phyloP scores from a whole-genome alignment of 2,113 vertebrate genomes.

The Alaudala cheleensis region DNA sequence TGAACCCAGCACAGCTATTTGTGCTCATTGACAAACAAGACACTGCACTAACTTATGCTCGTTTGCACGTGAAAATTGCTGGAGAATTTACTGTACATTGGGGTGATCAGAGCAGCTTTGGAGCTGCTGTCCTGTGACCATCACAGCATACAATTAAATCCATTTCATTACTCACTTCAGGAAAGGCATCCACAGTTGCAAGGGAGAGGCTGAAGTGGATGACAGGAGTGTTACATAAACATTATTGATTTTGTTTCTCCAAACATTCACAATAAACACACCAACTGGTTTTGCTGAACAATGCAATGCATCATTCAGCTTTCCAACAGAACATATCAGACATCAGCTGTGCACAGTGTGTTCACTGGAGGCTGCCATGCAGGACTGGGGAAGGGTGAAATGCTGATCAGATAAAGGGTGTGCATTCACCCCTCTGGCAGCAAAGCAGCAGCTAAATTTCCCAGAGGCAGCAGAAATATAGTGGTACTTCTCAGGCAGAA shows the following conservation, averaged over 20 bases:
- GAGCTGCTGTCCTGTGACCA: background rate
- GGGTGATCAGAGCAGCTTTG: background rate
- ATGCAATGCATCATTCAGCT: background rate
- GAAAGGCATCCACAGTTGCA: background rate
- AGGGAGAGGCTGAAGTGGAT: background rate
- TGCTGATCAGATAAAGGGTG: background rate
- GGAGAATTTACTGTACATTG: background rate
- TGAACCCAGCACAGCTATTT: background rate
- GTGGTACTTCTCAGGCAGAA: background rate
- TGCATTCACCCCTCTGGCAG: background rate
- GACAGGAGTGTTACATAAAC: background rate
- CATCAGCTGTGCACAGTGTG: background rate
- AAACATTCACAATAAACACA: background rate
- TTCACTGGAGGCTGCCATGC: background rate
- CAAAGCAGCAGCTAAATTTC: background rate
- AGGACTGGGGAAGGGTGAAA: background rate
- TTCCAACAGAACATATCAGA: background rate
- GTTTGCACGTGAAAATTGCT: background rate
- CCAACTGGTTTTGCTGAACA: background rate
- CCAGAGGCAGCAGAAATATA: background rate
- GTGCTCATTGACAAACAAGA: background rate
- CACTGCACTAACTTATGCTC: background rate
- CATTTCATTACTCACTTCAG: background rate
- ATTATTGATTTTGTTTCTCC: slow-evolving; percentile 12
- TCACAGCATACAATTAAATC: background rate